Percentiles rank a stretch among this genome's conserved stretches.
These are phyloP conservation scores for Notodonta ziczac DNA, from an alignment of 2,888 invertebrate species.

Conservation along the genomic window DNA sequence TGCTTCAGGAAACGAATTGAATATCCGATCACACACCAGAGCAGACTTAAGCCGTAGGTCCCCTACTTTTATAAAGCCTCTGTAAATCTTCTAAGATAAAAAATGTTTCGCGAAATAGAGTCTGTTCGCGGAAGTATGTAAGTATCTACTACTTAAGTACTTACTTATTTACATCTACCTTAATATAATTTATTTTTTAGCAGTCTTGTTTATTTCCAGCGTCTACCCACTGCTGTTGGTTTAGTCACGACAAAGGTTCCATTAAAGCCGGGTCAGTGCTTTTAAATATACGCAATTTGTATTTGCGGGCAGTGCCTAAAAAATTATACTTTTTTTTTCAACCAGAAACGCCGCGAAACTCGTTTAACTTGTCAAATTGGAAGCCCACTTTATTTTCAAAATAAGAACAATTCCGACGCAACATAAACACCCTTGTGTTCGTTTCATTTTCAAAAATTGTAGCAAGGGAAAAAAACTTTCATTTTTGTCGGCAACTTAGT, in stretches of 20 bases:
- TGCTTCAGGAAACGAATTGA: background rate
- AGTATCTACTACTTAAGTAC: too few relatives aligned
- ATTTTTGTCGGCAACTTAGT: slow-evolving; percentile 44
- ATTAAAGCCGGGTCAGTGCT: background rate
- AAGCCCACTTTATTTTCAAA: slow-evolving; percentile 21
- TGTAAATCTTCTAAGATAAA: background rate
- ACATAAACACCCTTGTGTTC: slow-evolving; percentile 15
- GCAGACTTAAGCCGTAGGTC: background rate
- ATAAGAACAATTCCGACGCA: slow-evolving; percentile 10
- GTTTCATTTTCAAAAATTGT: slow-evolving; percentile 21
- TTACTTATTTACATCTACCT: too few relatives aligned
- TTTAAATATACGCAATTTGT: background rate
- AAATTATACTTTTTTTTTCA: background rate
- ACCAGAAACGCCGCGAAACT: slow-evolving; percentile 10
- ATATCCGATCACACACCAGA: background rate
- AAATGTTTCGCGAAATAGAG: too few relatives aligned
- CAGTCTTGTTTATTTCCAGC: background rate
- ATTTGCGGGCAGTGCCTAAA: slow-evolving; percentile 2
- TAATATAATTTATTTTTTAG: too few relatives aligned
- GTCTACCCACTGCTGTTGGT: background rate
- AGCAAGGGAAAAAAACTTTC: slow-evolving; percentile 35
- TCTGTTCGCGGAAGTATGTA: too few relatives aligned
- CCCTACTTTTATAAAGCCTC: background rate
- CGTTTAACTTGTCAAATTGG: slow-evolving; percentile 17
- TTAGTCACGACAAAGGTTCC: background rate